These are phyloP conservation scores for Petrocephalus microphthalmus DNA, from an alignment of 2,113 vertebrate genomes.

Conservation along the genomic window DNA sequence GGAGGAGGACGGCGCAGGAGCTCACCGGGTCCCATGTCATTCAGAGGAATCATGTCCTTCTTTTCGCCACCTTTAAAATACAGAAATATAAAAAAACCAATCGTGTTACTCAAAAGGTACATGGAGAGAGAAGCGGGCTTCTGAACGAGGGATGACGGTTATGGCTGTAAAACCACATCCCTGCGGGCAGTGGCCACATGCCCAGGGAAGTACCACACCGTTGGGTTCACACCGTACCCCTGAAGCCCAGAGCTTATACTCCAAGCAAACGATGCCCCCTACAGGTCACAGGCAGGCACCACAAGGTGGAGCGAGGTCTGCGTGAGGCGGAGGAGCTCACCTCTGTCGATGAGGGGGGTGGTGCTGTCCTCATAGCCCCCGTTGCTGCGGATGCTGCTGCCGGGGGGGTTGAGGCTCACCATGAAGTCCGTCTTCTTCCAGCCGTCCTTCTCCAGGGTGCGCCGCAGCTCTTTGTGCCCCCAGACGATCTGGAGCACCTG, in stretches of 20 bases:
- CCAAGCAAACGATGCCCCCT: background rate
- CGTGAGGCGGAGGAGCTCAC: conserved; percentile 38
- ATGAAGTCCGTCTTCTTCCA: conserved; percentile 97
- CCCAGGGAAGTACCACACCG: no score
- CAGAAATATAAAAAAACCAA: conserved; percentile 25
- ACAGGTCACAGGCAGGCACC: background rate
- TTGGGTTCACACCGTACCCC: background rate
- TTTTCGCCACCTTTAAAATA: conserved; percentile 62
- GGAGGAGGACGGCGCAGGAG: background rate
- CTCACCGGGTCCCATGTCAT: conserved; percentile 59
- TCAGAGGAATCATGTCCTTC: conserved; percentile 84
- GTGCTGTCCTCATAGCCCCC: conserved; percentile 88
- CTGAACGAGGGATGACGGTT: background rate
- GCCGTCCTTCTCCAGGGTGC: conserved; percentile 87
- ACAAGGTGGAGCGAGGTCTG: background rate
- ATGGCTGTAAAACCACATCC: background rate
- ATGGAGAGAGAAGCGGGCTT: background rate
- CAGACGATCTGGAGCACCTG: conserved; percentile 85
- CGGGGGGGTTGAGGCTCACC: conserved; percentile 72
- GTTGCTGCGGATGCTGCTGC: conserved; percentile 59
- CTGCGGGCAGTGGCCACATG: background rate
- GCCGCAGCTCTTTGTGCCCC: conserved; percentile 87
- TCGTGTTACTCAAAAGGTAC: background rate
- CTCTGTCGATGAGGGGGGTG: conserved; percentile 85
- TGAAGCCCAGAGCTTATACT: background rate